Base-by-base conservation (phyloP, 2,113 vertebrate species). In the Corythaixoides concolor region DNA sequence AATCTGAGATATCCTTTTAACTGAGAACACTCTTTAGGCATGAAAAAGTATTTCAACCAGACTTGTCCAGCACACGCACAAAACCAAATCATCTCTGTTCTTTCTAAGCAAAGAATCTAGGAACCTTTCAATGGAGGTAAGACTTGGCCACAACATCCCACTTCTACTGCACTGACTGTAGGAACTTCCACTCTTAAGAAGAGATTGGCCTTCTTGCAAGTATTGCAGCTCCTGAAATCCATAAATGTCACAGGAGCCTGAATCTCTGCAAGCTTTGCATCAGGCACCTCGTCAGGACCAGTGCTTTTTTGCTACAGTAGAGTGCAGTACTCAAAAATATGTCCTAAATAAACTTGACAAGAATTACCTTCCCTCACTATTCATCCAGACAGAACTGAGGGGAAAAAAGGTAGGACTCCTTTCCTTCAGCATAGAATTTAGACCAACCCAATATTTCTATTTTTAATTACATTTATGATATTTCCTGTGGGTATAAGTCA, bases 391-490 rank as follows among this genome's bases (percentile, higher is more conserved):
- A 68, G 52, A 94, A 90, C 5, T 6, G 7, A 70, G 8, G 8
- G 8, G 7, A 6, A 66, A 78, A 59, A 70, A 82, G 52, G 33
- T 3, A 92, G 53, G 45, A 82, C 69, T 88, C 66, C 26, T 64
- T 93, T 74, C 60, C 69, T 73, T 73, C 86, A 91, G 56, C 45
- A 87, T 7, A 73, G n/a, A 68, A 69, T 93, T 95, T 43, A 90
- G 45, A 90, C 22, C 49, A 92, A 92, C 15, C 11, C 20, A 53
- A 5, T 92, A 94, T 52, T 90, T 81, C 88, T 95, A 88, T 93
- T 97, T 95, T 95, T 95, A 97, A 93, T 96, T 89, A 95, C 49
- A 87, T 89, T 96, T 89, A 94, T 87, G 73, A 81, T 92, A 93
- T 79, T 94, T 96, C 92, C 92, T 91, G 77, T 85, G 92, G 73